Evolutionary conservation across 2,888 invertebrate species (phyloP), one percentile per base, ranked within the genome.

Genomic region (Pinctada fucata): DNA sequence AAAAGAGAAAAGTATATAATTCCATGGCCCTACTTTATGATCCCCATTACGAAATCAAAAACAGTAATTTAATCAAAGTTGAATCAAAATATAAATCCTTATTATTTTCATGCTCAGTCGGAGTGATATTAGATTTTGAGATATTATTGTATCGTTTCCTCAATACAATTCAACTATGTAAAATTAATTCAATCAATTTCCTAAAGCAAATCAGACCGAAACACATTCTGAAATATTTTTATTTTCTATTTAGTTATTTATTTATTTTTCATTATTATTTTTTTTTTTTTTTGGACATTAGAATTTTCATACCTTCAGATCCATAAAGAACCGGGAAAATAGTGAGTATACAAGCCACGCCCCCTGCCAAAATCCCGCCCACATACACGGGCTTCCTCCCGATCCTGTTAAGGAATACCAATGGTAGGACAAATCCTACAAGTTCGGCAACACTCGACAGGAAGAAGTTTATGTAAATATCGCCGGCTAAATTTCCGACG

Each of bases 361-460:
- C 82, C 1, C 78, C 79, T 3, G 72, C 48, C 13, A 81, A 45
- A 52, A 83, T 77, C n/a, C 80, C 95, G 13, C 95, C 95, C 85
- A 95, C 95, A 70, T 96, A 93, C 77, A 95, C 94, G 1, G 94
- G 93, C 87, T 95, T 95, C 72, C 96, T 93, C n/a, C 96, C 96
- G 94, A 95, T 95, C 75, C 94, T 93, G 89, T 96, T 95, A 13
- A 96, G 95, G 92, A 31, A 95, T 92, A 87, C 78, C 49, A 78
- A 76, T 63, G 84, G 83, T 45, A 95, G 94, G 2, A 94, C 93
- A 89, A 95, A 96, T 0, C 95, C 96, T 0, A 96, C 95, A 79
- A 96, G 93, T 93, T 96, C 96, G 1, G 96, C 95, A 31, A 95
- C 93, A 5, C 96, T 96, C 3, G 95, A 95, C 84, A 96, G 94